Evolutionary conservation across 2,888 invertebrate genomes (phyloP), one percentile per base, ranked within the genome.

Genomic region (Xylocampa areola): DNA sequence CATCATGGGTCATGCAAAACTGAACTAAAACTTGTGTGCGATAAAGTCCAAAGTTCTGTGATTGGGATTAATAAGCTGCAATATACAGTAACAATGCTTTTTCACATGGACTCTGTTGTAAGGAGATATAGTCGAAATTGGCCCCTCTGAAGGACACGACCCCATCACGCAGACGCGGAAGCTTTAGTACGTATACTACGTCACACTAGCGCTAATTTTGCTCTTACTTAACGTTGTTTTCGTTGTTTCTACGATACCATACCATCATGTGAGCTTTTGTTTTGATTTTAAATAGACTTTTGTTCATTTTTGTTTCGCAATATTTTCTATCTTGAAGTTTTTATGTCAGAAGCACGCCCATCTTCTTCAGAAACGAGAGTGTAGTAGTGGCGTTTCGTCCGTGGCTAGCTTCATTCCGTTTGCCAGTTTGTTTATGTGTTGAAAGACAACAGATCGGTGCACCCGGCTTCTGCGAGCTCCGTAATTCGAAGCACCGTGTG

Each of bases 401-500:
- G 91, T 64, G 74, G 87, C 92, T 92, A 92, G 84, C 87, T 93
- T 94, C 93, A 90, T 86, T 76, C 73, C 87, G 82, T 76, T 86
- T 79, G 77, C 63, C 82, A 83, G 91, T 92, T 94, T 94, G 93
- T 94, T 94, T 94, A 94, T 92, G 88, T 91, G 90, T 91, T 87
- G 89, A 80, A 90, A 92, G 92, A 93, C 92, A 93, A 92, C 92
- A 91, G 91, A 89, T 89, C 86, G 85, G 88, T 90, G 88, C 86
- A 87, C 87, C 91, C 89, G 92, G 92, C 88, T 83, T 84, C 84
- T 81, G 82, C 74, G 84, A 80, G 87, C 84, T 83, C 82, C 82
- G 83, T 84, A 80, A 79, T 79, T 68, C 77, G 75, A 77, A 73
- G 81, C 83, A 81, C 60, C 79, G 85, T 76, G 82, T 83, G 85